Percentiles rank a stretch among this genome's conserved stretches.
Evolutionary conservation across 2,888 invertebrate species (phyloP).

Genomic region (Auanema freiburgensis): DNA sequence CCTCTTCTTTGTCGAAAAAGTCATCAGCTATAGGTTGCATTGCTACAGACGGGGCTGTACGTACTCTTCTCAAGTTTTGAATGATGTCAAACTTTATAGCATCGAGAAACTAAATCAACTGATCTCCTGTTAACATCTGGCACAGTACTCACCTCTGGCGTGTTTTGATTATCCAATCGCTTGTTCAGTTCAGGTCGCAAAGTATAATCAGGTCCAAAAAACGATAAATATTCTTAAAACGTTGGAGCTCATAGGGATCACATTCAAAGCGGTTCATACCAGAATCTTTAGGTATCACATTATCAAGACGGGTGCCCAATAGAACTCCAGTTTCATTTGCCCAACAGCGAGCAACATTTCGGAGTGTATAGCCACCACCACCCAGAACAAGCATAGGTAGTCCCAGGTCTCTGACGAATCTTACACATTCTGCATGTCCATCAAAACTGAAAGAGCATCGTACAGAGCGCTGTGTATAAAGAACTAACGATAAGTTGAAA

Average conservation of each 20-base stretch:
- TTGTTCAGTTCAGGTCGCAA: constrained; percentile 89
- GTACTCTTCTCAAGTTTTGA: constrained; percentile 87
- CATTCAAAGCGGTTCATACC: constrained; percentile 31
- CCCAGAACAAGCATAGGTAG: constrained; percentile 88
- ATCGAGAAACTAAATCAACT: constrained; percentile 78
- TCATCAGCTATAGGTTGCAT: constrained; percentile 74
- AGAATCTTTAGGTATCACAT: constrained; percentile 78
- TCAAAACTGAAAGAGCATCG: constrained; percentile 48
- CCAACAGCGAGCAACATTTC: constrained; percentile 99
- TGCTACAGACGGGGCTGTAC: constrained; percentile 84
- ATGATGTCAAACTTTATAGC: constrained; percentile 82
- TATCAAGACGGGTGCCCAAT: constrained; percentile 87
- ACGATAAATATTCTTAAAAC: constrained; percentile 82
- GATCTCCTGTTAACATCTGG: neutral
- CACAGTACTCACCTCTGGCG: constrained; percentile 72
- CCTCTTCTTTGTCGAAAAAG: constrained; percentile 27
- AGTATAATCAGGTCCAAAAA: constrained; percentile 94
- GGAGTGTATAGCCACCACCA: constrained; percentile 83
- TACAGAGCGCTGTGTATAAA: neutral
- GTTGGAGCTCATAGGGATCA: neutral
- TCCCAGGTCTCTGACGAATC: constrained; percentile 87
- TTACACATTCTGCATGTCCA: constrained; percentile 79
- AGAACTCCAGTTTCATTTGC: constrained; percentile 94
- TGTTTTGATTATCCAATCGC: constrained; percentile 85
- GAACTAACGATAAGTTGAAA: constrained; percentile 75